Percentiles rank a stretch among this genome's conserved stretches.
phyloP scores from a whole-genome alignment of 2,797 vertebrate genomes.

The Myotis myotis region DNA sequence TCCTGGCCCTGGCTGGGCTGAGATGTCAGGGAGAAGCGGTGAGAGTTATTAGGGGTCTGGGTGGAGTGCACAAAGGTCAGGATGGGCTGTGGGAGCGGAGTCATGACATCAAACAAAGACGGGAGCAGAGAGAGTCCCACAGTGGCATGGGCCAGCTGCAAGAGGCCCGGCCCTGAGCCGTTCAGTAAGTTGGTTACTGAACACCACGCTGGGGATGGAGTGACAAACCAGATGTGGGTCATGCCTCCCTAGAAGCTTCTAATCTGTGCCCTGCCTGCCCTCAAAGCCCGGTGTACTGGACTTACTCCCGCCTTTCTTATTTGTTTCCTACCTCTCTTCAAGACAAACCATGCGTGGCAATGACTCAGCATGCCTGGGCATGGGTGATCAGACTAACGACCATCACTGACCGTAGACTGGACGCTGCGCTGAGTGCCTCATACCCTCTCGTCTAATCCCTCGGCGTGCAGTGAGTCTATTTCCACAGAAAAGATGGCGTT shows the following conservation, averaged over 20 bases:
- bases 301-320: background rate
- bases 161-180: background rate
- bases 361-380: background rate
- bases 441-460: accelerated
- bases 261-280: background rate
- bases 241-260: background rate
- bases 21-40: background rate
- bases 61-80: too few relatives aligned
- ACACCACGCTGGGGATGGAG: background rate
- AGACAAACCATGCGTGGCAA: background rate
- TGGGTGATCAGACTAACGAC: background rate
- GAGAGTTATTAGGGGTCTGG: background rate
- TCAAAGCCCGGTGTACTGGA: background rate
- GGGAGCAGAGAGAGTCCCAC: background rate
- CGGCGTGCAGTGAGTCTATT: accelerated
- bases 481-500: accelerated
- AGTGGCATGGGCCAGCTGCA: background rate
- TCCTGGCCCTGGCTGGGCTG: background rate
- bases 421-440: accelerated
- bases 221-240: background rate
- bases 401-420: accelerated
- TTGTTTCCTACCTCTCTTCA: background rate
- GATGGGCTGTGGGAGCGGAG: background rate
- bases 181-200: background rate
- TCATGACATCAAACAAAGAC: background rate